Evolutionary conservation across 1,140 invertebrate genomes (phyloP).

Genomic region (Aphis gossypii): DNA sequence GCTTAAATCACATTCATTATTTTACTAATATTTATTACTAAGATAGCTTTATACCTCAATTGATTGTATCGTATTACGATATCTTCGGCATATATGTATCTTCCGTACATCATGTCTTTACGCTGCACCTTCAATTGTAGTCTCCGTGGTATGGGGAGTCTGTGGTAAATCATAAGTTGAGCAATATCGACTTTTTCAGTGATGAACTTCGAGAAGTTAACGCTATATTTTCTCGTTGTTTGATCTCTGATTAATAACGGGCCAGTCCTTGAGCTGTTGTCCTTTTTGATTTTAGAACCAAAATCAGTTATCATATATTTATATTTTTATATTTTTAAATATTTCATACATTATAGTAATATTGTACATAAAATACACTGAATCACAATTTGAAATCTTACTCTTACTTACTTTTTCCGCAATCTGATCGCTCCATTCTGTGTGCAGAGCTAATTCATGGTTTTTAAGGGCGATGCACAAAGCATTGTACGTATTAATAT

Average conservation of each 20-base stretch:
- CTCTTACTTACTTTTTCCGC: background rate
- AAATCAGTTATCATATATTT: background rate
- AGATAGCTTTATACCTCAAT: background rate
- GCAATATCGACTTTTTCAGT: background rate
- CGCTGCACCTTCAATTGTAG: background rate
- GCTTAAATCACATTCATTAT: background rate
- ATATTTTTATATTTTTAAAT: background rate
- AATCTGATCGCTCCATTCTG: background rate
- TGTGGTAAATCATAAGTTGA: constrained; percentile 1
- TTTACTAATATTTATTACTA: background rate
- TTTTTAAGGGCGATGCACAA: background rate
- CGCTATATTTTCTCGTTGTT: background rate
- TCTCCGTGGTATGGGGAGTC: background rate
- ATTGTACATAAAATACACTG: background rate
- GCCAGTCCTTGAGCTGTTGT: background rate
- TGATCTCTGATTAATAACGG: constrained; percentile 21
- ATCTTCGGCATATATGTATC: background rate
- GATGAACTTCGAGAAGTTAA: constrained; percentile 31
- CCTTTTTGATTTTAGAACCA: background rate
- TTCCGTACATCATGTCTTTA: background rate
- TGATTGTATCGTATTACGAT: background rate
- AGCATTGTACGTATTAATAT: background rate
- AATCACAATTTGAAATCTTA: background rate
- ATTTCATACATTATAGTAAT: background rate
- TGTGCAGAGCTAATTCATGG: background rate